Evolutionary conservation across 2,797 vertebrate genomes (phyloP), one percentile per base, ranked within the genome.

Genomic region (Denticeps clupeoides): DNA sequence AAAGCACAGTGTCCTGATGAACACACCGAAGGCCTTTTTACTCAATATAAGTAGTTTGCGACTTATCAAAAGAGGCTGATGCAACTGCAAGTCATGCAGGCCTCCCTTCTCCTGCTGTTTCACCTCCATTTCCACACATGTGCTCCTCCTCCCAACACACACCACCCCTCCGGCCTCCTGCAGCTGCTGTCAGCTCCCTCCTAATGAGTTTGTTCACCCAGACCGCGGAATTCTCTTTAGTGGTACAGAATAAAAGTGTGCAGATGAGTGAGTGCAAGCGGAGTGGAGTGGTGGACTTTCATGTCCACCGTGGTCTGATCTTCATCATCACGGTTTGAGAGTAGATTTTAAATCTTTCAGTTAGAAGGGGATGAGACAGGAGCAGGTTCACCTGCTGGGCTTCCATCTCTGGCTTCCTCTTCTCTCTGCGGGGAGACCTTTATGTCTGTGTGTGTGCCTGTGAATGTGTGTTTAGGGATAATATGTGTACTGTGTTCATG

Each of bases 21-120:
- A n/a, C n/a, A n/a, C n/a, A n/a, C n/a, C n/a, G n/a, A n/a, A n/a
- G n/a, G n/a, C n/a, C n/a, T n/a, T n/a, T n/a, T n/a, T n/a, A n/a
- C n/a, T n/a, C n/a, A n/a, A n/a, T n/a, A n/a, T n/a, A n/a, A n/a
- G 32, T 4, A 37, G 12, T 19, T 44, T 40, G 22, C 58, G 44
- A 32, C 15, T 32, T 47, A 43, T 65, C 48, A 64, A 52, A 57
- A 58, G 26, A 28, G 48, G 3, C 27, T 65, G 55, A 64, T 68
- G 54, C 50, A 63, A 64, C 53, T 51, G 26, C 15, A 22, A 55
- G 48, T 44, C 50, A 58, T 44, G 12, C 11, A 22, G 45, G 10
- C 6, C 15, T 38, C 4, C 37, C 1, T 1, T 41, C 4, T 48
- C 40, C n/a, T 26, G 10, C 23, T 41, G 23, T 10, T 11, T 38